Conservation (phyloP, 2,888 invertebrate species). For the Eristalis pertinax region DNA sequence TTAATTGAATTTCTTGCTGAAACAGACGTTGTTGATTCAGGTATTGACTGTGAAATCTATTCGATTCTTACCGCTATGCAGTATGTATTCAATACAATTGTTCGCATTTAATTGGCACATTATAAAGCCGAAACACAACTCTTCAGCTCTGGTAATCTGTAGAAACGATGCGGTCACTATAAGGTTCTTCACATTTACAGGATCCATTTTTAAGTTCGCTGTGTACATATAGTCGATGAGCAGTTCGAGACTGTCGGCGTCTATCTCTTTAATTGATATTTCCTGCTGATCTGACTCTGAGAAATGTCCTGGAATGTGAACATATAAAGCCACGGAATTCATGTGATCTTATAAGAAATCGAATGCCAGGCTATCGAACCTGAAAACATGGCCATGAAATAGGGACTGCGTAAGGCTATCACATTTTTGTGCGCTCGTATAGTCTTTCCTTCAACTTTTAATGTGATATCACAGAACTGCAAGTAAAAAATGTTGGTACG, state of each 20-base stretch:
- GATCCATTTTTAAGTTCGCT: conserved; percentile 72
- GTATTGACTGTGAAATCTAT: conserved; percentile 59
- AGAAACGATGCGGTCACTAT: conserved; percentile 74
- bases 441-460: conserved; percentile 66
- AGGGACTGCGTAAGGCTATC: conserved; percentile 75
- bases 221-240: conserved; percentile 72
- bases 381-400: conserved; percentile 76
- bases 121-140: conserved; percentile 74
- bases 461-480: conserved; percentile 74
- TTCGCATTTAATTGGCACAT: conserved; percentile 71
- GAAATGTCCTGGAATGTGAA: not conserved
- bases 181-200: conserved; percentile 73
- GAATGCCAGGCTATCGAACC: too few relatives aligned
- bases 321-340: conserved; percentile 58
- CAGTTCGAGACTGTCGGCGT: not conserved
- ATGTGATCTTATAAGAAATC: not conserved
- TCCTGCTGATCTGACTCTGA: not conserved
- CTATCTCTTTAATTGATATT: not conserved
- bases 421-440: conserved; percentile 75
- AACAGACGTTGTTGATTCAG: conserved; percentile 6
- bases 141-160: conserved; percentile 74
- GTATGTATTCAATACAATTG: conserved; percentile 75
- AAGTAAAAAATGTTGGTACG: not conserved
- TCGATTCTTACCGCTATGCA: conserved; percentile 73
- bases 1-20: too few relatives aligned